These are phyloP conservation scores for Riptortus pedestris DNA, from an alignment of 1,140 invertebrate genomes.

Conservation along the genomic window DNA sequence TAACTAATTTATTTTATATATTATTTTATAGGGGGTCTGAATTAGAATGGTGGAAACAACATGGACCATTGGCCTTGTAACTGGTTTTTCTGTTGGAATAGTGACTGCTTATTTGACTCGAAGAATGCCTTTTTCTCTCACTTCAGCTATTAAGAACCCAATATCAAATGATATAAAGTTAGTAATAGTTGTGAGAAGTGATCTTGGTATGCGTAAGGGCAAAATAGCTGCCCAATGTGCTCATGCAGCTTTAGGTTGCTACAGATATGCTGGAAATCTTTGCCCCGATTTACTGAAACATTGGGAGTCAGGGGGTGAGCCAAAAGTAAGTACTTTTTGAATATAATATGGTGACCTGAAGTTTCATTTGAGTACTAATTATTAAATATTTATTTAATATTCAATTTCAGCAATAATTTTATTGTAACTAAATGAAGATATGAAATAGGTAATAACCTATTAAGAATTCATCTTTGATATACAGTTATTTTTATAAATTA, in stretches of 20 bases:
- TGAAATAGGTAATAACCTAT: too few species aligned
- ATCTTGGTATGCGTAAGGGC: slow-evolving; percentile 89
- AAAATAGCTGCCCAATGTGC: slow-evolving; percentile 87
- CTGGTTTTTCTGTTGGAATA: not conserved
- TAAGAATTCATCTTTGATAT: too few species aligned
- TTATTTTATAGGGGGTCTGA: too few species aligned
- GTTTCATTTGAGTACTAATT: too few species aligned
- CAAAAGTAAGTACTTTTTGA: slow-evolving; percentile 48
- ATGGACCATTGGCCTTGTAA: not conserved
- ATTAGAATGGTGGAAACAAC: not conserved
- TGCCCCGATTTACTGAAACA: slow-evolving; percentile 51
- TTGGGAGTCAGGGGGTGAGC: slow-evolving; percentile 71
- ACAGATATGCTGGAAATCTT: slow-evolving; percentile 51
- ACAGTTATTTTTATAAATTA: too few species aligned
- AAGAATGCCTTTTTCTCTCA: not conserved
- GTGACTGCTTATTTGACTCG: not conserved
- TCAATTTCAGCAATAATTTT: not conserved
- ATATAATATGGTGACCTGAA: too few species aligned
- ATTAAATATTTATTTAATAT: not conserved
- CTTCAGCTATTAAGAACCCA: not conserved
- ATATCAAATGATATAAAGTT: slow-evolving; percentile 47
- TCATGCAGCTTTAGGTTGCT: slow-evolving; percentile 76
- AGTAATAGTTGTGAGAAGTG: slow-evolving; percentile 75
- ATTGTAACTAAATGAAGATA: too few species aligned
- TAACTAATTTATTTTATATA: too few species aligned